Evolutionary conservation across 2,113 vertebrate species (phyloP).

Genomic region (Hypocryptadius cinnamomeus): DNA sequence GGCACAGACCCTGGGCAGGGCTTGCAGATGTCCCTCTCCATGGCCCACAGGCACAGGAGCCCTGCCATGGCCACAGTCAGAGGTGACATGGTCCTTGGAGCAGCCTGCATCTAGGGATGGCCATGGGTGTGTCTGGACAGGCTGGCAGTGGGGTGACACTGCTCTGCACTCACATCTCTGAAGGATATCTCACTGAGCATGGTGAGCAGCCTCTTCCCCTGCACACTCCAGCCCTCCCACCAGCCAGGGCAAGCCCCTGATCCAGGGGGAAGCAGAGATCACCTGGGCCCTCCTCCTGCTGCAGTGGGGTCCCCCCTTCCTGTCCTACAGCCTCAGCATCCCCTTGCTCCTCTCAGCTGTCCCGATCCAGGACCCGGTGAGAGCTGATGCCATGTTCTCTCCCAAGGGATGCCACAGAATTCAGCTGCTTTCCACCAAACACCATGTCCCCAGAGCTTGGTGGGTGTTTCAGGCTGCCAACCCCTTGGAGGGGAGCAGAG

Average conservation of each 20-base stretch:
- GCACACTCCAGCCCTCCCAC: neutral
- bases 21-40: neutral
- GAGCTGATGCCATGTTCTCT: neutral
- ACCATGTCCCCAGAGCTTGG: neutral
- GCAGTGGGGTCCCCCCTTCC: neutral
- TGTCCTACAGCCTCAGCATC: neutral
- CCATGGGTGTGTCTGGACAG: rapidly evolving
- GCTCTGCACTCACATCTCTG: neutral
- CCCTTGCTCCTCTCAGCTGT: neutral
- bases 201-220: neutral
- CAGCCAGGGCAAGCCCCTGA: rapidly evolving
- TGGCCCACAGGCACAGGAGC: neutral
- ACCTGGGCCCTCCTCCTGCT: rapidly evolving
- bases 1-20: neutral
- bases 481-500: neutral
- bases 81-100: rapidly evolving
- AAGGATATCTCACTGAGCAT: neutral
- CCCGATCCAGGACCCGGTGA: neutral
- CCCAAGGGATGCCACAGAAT: rapidly evolving
- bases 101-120: neutral
- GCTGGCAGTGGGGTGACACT: neutral
- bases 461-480: neutral
- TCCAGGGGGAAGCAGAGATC: neutral
- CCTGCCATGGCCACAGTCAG: neutral
- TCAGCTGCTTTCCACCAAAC: neutral